These are phyloP conservation scores for Scomber colias DNA, from an alignment of 2,113 vertebrate genomes.

Conservation along the genomic window DNA sequence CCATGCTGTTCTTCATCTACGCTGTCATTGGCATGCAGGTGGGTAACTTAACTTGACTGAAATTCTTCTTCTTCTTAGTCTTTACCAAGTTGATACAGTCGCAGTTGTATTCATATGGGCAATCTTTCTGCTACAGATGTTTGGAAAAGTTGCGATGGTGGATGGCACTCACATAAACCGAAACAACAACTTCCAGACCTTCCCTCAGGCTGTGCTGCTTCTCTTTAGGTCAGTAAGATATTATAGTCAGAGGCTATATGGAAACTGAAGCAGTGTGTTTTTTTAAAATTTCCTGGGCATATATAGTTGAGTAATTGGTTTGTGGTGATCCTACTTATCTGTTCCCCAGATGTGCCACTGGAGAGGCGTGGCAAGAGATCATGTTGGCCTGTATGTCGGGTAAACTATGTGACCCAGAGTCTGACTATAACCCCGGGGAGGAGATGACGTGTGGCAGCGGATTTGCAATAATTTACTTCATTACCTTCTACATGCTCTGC, in stretches of 20 bases:
- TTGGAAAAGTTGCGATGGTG: conserved; percentile 98
- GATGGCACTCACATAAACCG: conserved; percentile 97
- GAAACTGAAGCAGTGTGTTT: neutral
- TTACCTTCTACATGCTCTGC: conserved; percentile 99
- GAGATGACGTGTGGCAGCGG: conserved; percentile 96
- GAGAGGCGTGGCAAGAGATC: conserved; percentile 99
- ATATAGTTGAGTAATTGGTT: neutral
- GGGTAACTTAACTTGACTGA: conserved; percentile 30
- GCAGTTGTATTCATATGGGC: neutral
- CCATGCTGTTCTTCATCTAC: conserved; percentile 99
- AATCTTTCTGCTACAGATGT: conserved; percentile 86
- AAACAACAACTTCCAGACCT: conserved; percentile 99
- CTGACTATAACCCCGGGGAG: conserved; percentile 92
- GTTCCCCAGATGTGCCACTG: conserved; percentile 93
- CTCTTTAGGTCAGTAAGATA: conserved; percentile 91
- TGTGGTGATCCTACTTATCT: neutral
- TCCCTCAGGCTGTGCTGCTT: conserved; percentile 95
- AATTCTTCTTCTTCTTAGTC: neutral
- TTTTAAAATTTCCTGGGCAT: neutral
- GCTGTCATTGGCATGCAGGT: conserved; percentile 99
- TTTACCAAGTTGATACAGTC: neutral
- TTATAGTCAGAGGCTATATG: neutral
- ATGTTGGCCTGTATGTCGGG: conserved; percentile 97
- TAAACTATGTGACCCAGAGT: conserved; percentile 96
- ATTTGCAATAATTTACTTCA: conserved; percentile 98